phyloP scores from a whole-genome alignment of 2,797 vertebrate genomes.

The Sebastes taczanowskii region DNA sequence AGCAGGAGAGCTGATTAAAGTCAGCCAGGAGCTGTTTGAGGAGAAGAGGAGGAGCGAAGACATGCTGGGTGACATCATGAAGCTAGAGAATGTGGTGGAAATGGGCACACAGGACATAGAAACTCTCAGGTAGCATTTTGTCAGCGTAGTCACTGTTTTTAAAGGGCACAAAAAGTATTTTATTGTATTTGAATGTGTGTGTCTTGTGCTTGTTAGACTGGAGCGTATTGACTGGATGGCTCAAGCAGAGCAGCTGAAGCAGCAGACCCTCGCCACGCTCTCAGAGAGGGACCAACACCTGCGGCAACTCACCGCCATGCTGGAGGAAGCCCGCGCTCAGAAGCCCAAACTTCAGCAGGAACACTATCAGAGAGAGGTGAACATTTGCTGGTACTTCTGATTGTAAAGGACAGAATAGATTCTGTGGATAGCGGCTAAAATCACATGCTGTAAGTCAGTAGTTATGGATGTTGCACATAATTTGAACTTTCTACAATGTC shows the following conservation, averaged over 20 bases:
- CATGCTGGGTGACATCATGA: conserved; percentile 57
- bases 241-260: conserved; percentile 86
- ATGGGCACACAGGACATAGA: conserved; percentile 73
- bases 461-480: not conserved
- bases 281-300: conserved; percentile 89
- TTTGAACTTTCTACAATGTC: not conserved
- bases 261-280: conserved; percentile 88
- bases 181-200: not conserved
- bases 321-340: conserved; percentile 77
- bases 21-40: conserved; percentile 80
- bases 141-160: not conserved
- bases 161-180: not conserved
- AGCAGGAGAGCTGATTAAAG: conserved; percentile 81
- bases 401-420: not conserved
- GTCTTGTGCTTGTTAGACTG: conserved; percentile 69
- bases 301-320: conserved; percentile 79
- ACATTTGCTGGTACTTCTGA: not conserved
- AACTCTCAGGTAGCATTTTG: conserved; percentile 70
- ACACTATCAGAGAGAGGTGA: conserved; percentile 85
- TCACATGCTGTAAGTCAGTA: not conserved
- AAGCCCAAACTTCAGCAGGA: conserved; percentile 71
- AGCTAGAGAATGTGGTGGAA: conserved; percentile 67
- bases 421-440: not conserved
- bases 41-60: conserved; percentile 83
- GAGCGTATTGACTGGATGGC: conserved; percentile 87